Percentiles rank a stretch among this genome's conserved stretches.
phyloP scores from a whole-genome alignment of 2,113 vertebrate genomes.

The Otocyon megalotis region DNA sequence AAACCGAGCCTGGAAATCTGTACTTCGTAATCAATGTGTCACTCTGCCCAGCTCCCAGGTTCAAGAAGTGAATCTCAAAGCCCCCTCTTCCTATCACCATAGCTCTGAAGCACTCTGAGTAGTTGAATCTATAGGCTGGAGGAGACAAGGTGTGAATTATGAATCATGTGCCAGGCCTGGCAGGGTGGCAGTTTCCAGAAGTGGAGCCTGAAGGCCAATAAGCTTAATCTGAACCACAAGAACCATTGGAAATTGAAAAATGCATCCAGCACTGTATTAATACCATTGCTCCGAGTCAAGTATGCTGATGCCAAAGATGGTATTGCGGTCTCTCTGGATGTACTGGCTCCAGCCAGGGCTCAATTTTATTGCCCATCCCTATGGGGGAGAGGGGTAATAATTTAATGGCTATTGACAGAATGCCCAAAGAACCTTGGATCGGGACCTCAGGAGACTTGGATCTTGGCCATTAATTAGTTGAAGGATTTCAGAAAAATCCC shows the following conservation, averaged over 20 bases:
- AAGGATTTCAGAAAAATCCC: slow-evolving; percentile 46
- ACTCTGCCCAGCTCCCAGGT: background rate
- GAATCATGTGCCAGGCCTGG: background rate
- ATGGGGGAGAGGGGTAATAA: background rate
- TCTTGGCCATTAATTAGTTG: slow-evolving; percentile 39
- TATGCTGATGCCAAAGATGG: slow-evolving; percentile 27
- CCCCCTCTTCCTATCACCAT: background rate
- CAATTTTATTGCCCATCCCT: background rate
- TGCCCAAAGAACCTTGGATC: background rate
- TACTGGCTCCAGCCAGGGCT: background rate
- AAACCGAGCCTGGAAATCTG: background rate
- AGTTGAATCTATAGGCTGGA: background rate
- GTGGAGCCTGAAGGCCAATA: background rate
- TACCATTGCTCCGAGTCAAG: background rate
- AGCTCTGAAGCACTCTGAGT: background rate
- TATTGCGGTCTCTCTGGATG: background rate
- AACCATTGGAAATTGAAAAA: slow-evolving; percentile 25
- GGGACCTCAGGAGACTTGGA: background rate
- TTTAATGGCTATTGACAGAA: slow-evolving; percentile 30
- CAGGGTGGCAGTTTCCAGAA: background rate
- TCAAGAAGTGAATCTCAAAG: background rate
- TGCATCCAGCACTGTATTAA: background rate
- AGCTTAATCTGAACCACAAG: slow-evolving; percentile 22
- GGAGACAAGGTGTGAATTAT: background rate
- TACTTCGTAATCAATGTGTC: background rate